Percentiles rank a stretch among this genome's conserved stretches.
Evolutionary conservation across 2,888 invertebrate genomes (phyloP).

Genomic region (Lasioglossum oenotherae): DNA sequence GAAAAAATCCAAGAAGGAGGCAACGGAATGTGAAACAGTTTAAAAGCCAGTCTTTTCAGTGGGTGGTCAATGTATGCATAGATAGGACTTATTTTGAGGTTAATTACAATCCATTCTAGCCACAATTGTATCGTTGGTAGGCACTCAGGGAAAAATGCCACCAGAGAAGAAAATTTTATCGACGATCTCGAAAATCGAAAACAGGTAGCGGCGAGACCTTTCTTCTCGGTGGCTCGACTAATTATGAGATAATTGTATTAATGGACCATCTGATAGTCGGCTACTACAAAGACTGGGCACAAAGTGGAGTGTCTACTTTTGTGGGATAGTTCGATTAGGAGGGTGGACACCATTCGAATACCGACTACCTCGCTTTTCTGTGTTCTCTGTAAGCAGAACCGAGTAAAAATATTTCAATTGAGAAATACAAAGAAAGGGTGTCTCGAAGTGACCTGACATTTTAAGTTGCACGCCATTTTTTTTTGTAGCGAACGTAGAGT

Average conservation of each 20-base stretch:
- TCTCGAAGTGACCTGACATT: too few species aligned
- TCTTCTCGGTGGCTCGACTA: constrained; percentile 53
- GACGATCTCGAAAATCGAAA: constrained; percentile 47
- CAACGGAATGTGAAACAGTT: not conserved
- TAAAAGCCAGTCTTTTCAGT: not conserved
- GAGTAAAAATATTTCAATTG: too few species aligned
- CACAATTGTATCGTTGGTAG: not conserved
- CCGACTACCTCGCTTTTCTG: constrained; percentile 23
- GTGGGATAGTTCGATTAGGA: constrained; percentile 47
- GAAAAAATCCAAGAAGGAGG: too few species aligned
- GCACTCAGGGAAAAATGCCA: constrained; percentile 32
- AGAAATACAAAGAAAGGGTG: too few species aligned
- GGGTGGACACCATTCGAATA: constrained; percentile 31
- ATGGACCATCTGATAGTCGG: constrained; percentile 67
- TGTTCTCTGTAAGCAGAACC: not conserved
- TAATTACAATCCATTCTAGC: not conserved
- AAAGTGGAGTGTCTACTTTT: constrained; percentile 56
- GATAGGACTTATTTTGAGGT: not conserved
- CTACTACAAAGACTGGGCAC: constrained; percentile 63
- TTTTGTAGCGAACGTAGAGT: too few species aligned
- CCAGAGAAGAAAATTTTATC: constrained; percentile 48
- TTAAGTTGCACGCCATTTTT: too few species aligned
- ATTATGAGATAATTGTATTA: constrained; percentile 74
- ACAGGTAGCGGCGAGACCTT: constrained; percentile 63
- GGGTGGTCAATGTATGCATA: not conserved